phyloP scores from a whole-genome alignment of 2,888 invertebrate genomes.

The Cerastis rubricosa region DNA sequence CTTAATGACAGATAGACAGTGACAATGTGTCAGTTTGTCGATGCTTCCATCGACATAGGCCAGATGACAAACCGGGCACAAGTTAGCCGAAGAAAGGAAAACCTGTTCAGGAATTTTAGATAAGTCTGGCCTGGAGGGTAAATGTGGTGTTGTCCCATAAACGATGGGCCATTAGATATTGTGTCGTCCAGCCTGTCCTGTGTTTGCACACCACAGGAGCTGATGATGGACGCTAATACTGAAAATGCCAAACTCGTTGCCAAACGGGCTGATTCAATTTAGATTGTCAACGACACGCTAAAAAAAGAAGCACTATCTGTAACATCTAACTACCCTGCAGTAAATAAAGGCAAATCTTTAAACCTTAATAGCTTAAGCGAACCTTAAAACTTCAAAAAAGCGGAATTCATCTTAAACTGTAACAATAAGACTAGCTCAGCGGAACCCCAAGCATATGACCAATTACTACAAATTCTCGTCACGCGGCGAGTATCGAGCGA shows the following conservation, averaged over 20 bases:
- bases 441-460: slow-evolving; percentile 42
- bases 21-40: too few relatives aligned
- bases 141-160: too few relatives aligned
- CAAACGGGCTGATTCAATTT: background rate
- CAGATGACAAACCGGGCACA: background rate
- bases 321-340: background rate
- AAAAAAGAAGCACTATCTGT: background rate
- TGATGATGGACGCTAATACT: background rate
- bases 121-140: background rate
- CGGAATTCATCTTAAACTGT: background rate
- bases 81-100: background rate
- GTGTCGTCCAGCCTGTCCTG: background rate
- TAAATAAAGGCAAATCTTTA: background rate
- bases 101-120: background rate
- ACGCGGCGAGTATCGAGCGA: slow-evolving; percentile 83
- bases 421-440: background rate
- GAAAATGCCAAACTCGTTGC: background rate
- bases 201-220: background rate
- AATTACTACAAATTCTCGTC: slow-evolving; percentile 74
- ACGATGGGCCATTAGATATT: background rate
- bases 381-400: background rate
- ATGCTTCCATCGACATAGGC: too few relatives aligned
- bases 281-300: background rate
- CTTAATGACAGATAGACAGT: too few relatives aligned
- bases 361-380: background rate